Evolutionary conservation across 2,888 invertebrate species (phyloP).

Genomic region (Lissonota sp.): DNA sequence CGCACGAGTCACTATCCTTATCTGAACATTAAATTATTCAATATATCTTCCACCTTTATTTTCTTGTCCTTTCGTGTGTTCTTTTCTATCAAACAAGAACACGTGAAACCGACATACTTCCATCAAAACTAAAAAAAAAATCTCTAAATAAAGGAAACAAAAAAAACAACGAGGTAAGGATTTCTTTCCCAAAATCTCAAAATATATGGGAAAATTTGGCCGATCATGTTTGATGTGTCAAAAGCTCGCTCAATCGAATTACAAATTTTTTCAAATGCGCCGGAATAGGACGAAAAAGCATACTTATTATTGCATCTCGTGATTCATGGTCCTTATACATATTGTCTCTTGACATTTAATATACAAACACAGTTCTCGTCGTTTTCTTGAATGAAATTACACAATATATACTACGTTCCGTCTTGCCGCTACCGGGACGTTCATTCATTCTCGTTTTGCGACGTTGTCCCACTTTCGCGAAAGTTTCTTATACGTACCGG

Average conservation of each 20-base stretch:
- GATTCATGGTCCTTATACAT: conserved; percentile 28
- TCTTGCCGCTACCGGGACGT: background rate
- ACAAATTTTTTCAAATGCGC: no score
- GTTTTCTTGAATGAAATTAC: conserved; percentile 52
- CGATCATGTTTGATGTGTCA: no score
- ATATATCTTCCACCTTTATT: background rate
- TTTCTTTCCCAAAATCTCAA: no score
- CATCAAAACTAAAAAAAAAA: no score
- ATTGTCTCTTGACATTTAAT: background rate
- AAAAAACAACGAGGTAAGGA: background rate
- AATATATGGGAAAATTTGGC: no score
- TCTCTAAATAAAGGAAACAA: background rate
- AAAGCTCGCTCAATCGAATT: no score
- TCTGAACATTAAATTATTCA: conserved; percentile 28
- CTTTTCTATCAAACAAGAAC: background rate
- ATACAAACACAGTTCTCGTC: conserved; percentile 3
- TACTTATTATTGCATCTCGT: conserved; percentile 7
- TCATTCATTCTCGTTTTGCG: conserved; percentile 34
- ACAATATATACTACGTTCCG: conserved; percentile 2
- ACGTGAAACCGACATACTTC: no score
- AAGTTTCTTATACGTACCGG: background rate
- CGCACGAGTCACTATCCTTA: background rate
- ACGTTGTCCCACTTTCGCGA: conserved; percentile 23
- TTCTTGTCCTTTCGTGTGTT: background rate
- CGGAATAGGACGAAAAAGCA: no score